phyloP scores from a whole-genome alignment of 2,888 invertebrate genomes.

The Cryptosula pallasiana region DNA sequence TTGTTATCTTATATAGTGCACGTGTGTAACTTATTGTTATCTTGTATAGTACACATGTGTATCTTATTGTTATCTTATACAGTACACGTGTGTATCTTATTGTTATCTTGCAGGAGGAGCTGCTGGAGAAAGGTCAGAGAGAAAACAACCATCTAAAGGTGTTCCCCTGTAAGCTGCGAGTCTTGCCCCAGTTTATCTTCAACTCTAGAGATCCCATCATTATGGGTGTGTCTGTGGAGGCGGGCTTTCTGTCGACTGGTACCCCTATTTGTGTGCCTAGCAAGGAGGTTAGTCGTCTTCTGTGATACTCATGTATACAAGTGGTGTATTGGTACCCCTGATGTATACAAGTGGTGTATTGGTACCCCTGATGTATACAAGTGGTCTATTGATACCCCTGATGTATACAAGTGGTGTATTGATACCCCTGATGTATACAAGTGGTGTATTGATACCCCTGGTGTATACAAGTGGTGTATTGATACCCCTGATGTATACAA shows the following conservation, averaged over 20 bases:
- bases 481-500: too few relatives aligned
- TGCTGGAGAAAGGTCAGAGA: constrained; percentile 83
- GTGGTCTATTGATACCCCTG: too few relatives aligned
- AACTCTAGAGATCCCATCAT: constrained; percentile 98
- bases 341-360: too few relatives aligned
- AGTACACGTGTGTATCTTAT: too few relatives aligned
- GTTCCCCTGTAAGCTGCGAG: constrained; percentile 88
- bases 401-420: too few relatives aligned
- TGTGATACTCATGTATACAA: constrained; percentile 21
- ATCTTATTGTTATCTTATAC: too few relatives aligned
- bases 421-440: too few relatives aligned
- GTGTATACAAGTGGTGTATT: too few relatives aligned
- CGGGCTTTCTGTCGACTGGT: constrained; percentile 88
- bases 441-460: too few relatives aligned
- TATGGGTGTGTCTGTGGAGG: constrained; percentile 89
- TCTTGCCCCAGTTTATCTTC: constrained; percentile 84
- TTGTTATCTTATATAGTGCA: not conserved
- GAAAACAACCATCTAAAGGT: constrained; percentile 95
- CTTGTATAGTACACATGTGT: too few relatives aligned
- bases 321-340: too few relatives aligned
- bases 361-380: too few relatives aligned
- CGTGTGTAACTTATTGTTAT: not conserved
- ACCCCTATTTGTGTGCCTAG: constrained; percentile 96
- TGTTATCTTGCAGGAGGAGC: constrained; percentile 66
- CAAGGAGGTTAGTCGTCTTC: constrained; percentile 69